Evolutionary conservation across 37 sponge, comb jelly and placozoan species (phyloP).

Genomic region (Ephydatia muelleri): DNA sequence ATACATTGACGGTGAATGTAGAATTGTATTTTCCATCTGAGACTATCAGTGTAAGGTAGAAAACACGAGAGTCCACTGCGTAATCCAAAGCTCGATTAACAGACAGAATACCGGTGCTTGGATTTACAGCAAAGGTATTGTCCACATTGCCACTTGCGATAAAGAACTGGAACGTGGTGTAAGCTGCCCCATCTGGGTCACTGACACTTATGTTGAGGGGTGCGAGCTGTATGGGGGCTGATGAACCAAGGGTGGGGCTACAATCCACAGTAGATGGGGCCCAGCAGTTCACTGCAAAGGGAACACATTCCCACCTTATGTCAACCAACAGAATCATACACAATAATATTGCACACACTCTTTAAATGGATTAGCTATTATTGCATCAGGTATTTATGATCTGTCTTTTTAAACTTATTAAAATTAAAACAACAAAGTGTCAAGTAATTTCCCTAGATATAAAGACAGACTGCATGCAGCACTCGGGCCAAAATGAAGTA

Average conservation of each 20-base stretch:
- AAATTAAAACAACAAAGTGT: too few relatives aligned
- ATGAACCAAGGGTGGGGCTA: slow-evolving; percentile 33
- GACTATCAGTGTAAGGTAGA: slow-evolving; percentile 33
- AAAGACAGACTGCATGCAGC: too few relatives aligned
- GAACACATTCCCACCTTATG: too few relatives aligned
- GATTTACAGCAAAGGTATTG: slow-evolving; percentile 28
- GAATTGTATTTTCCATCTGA: slow-evolving; percentile 41
- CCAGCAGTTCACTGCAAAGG: slow-evolving; percentile 22
- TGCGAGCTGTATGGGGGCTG: slow-evolving; percentile 33
- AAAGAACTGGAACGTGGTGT: slow-evolving; percentile 22
- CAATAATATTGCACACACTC: too few relatives aligned
- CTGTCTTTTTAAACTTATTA: too few relatives aligned
- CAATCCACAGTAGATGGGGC: slow-evolving; percentile 35
- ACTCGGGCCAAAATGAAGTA: too few relatives aligned
- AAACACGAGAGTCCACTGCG: slow-evolving; percentile 19
- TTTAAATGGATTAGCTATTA: too few relatives aligned
- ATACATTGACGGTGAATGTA: slow-evolving; percentile 24
- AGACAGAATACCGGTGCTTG: slow-evolving; percentile 35
- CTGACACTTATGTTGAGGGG: slow-evolving; percentile 28
- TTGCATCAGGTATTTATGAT: too few relatives aligned
- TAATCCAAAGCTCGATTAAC: slow-evolving; percentile 48
- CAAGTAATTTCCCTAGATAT: too few relatives aligned
- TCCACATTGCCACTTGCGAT: slow-evolving; percentile 43
- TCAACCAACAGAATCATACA: too few relatives aligned
- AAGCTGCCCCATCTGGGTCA: slow-evolving; percentile 61